A percentile compares a stretch with the other conserved stretches of the same genome.
Conservation (phyloP, 1,140 invertebrate genomes). For the Monomorium pharaonis region DNA sequence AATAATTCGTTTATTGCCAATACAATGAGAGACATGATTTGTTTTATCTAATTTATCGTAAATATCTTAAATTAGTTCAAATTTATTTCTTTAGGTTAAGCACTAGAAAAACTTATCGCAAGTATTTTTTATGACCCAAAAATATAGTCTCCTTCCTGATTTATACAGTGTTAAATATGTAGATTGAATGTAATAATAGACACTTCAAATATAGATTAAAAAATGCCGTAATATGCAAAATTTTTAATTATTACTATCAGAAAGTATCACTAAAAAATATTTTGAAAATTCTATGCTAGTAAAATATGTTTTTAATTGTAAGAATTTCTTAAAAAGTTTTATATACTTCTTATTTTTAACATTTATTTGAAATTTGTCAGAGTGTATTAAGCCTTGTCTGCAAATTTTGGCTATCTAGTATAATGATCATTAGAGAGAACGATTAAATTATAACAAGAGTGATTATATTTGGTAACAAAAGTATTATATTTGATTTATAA, state of each 20-base stretch:
- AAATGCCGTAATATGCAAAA: neutral
- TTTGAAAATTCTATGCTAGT: neutral
- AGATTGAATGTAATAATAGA: neutral
- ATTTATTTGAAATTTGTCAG: neutral
- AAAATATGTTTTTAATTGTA: neutral
- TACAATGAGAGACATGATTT: neutral
- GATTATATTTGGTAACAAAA: too few relatives aligned
- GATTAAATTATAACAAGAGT: neutral
- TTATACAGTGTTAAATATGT: neutral
- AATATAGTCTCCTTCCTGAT: neutral
- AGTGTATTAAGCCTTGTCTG: neutral
- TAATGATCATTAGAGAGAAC: neutral
- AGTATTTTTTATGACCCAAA: neutral
- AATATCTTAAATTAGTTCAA: neutral
- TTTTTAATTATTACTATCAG: neutral
- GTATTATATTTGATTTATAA: neutral
- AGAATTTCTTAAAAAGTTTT: neutral
- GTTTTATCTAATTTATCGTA: neutral
- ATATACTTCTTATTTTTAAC: neutral
- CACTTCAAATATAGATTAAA: neutral
- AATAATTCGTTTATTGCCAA: neutral
- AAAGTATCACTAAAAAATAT: neutral
- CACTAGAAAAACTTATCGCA: neutral
- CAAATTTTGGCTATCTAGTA: neutral
- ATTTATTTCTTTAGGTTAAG: neutral